Percentiles rank a stretch among this genome's conserved stretches.
Conservation (phyloP, 1,140 invertebrate species). For the Lepidurus apus region DNA sequence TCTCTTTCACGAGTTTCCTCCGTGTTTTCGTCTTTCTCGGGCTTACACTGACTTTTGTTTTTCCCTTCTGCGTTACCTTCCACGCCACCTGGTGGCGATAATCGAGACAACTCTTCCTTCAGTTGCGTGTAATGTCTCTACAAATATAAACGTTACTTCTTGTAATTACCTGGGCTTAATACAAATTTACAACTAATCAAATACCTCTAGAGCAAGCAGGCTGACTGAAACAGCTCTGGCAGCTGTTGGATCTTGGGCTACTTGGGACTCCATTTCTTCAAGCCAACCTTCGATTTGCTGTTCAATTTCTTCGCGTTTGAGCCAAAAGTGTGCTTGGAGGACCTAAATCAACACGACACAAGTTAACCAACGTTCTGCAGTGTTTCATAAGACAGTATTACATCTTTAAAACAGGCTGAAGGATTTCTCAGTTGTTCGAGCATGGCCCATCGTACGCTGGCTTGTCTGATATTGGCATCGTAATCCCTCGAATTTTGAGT, state of each 20-base stretch:
- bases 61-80: conserved; percentile 45
- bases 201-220: conserved; percentile 67
- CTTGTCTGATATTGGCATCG: conserved; percentile 92
- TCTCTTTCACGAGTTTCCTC: neutral
- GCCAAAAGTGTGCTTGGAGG: conserved; percentile 89
- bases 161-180: conserved; percentile 25
- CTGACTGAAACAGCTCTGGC: conserved; percentile 66
- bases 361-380: conserved; percentile 12
- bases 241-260: conserved; percentile 64
- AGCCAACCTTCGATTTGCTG: conserved; percentile 86
- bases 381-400: conserved; percentile 43
- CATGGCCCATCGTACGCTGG: conserved; percentile 93
- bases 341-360: conserved; percentile 54
- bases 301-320: conserved; percentile 86
- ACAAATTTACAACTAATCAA: conserved; percentile 39
- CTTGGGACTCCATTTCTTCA: conserved; percentile 69
- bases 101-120: conserved; percentile 69
- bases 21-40: neutral
- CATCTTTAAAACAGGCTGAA: conserved; percentile 87
- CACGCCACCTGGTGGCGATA: conserved; percentile 65
- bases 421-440: conserved; percentile 86
- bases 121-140: conserved; percentile 72
- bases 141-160: conserved; percentile 39
- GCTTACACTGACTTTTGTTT: conserved; percentile 50
- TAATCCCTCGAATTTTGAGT: conserved; percentile 85